Evolutionary conservation across 1,140 invertebrate genomes (phyloP).

Genomic region (Popillia japonica): DNA sequence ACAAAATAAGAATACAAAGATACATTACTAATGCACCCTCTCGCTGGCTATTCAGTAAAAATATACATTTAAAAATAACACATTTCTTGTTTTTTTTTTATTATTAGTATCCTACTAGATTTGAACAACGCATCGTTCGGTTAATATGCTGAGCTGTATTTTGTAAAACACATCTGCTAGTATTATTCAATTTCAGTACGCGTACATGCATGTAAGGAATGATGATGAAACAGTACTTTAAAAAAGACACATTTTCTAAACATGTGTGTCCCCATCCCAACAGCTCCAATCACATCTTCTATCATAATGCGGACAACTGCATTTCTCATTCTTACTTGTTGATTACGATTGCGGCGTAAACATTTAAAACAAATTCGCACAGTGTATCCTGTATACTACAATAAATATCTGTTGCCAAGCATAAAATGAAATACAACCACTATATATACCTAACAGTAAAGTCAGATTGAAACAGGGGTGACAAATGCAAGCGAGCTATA

Average conservation of each 20-base stretch:
- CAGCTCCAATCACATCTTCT: neutral
- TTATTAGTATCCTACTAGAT: neutral
- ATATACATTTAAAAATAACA: too few species aligned
- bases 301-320: neutral
- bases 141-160: neutral
- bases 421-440: neutral
- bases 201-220: conserved; percentile 4
- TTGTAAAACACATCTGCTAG: neutral
- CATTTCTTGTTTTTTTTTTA: too few species aligned
- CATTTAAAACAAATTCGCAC: neutral
- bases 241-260: conserved; percentile 2
- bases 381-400: neutral
- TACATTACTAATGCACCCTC: conserved; percentile 19
- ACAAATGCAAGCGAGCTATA: conserved; percentile 40
- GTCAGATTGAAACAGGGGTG: conserved; percentile 39
- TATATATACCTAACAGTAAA: conserved; percentile 26
- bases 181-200: neutral
- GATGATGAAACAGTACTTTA: conserved; percentile 10
- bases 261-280: neutral
- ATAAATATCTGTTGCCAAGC: conserved; percentile 4
- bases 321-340: neutral
- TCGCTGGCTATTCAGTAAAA: too few species aligned
- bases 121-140: neutral
- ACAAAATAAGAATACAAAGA: conserved; percentile 18
- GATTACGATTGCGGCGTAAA: neutral